phyloP scores from a whole-genome alignment of 1,140 invertebrate species.

The Macrocentrus cingulum region DNA sequence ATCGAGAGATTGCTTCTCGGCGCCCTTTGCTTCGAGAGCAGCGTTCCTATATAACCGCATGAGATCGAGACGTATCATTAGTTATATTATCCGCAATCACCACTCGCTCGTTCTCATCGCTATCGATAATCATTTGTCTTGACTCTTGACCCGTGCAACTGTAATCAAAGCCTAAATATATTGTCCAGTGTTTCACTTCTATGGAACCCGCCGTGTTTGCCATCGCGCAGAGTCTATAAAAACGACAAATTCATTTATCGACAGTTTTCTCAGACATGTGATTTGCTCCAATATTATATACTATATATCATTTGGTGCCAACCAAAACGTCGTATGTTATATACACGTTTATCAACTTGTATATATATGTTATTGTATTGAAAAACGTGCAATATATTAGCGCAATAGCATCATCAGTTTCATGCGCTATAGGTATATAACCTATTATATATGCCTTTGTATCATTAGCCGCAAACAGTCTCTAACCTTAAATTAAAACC shows the following conservation, averaged over 20 bases:
- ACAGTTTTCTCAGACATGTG: too few relatives aligned
- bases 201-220: too few relatives aligned
- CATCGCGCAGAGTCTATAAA: too few relatives aligned
- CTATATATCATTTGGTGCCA: too few relatives aligned
- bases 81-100: conserved; percentile 49
- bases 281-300: too few relatives aligned
- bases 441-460: too few relatives aligned
- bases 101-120: conserved; percentile 36
- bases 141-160: conserved; percentile 50
- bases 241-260: too few relatives aligned
- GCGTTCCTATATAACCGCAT: conserved; percentile 13
- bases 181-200: conserved; percentile 36
- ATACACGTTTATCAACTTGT: not conserved
- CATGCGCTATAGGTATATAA: too few relatives aligned
- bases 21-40: conserved; percentile 1
- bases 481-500: conserved; percentile 52
- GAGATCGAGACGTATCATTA: conserved; percentile 45
- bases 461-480: too few relatives aligned
- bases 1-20: conserved; percentile 22
- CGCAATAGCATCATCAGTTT: too few relatives aligned
- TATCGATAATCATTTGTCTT: conserved; percentile 45
- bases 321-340: too few relatives aligned
- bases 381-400: conserved; percentile 20
- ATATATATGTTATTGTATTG: not conserved
- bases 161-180: conserved; percentile 49